Percentiles rank a stretch among this genome's conserved stretches.
phyloP scores from a whole-genome alignment of 1,140 invertebrate species.

The Coelopa frigida region DNA sequence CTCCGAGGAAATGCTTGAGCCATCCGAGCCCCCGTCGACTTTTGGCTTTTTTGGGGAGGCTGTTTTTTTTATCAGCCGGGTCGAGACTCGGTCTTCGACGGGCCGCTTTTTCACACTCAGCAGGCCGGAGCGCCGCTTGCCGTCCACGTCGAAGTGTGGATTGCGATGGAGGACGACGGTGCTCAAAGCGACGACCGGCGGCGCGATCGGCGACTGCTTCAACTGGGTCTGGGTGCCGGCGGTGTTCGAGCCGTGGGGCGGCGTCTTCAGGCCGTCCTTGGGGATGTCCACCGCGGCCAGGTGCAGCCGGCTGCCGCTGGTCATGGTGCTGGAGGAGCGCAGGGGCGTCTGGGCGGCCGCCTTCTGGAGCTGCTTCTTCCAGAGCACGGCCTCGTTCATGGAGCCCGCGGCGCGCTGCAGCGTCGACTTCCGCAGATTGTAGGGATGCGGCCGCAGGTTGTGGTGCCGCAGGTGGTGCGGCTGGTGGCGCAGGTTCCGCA shows the following conservation, averaged over 20 bases:
- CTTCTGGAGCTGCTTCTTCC: no score
- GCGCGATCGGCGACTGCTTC: neutral
- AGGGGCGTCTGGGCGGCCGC: neutral
- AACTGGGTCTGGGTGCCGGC: conserved; percentile 1
- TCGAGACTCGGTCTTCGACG: neutral
- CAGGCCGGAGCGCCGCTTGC: conserved; percentile 1
- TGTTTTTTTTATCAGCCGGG: conserved; percentile 1
- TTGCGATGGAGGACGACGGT: conserved; percentile 4
- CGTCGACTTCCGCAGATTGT: neutral
- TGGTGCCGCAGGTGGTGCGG: no score
- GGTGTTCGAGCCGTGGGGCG: neutral
- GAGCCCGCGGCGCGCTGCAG: neutral
- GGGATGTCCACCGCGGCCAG: neutral
- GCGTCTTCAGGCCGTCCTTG: neutral
- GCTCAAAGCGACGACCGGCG: neutral
- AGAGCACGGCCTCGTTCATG: no score
- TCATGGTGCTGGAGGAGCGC: neutral
- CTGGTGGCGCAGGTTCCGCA: neutral
- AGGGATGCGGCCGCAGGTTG: no score
- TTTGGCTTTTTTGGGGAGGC: no score
- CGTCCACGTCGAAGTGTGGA: conserved; percentile 5
- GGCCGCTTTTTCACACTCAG: neutral
- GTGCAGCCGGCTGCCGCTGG: neutral
- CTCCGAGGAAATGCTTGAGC: neutral
- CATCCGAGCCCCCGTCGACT: neutral